Conservation (phyloP, 1,140 invertebrate species). For the Venturia canescens region DNA sequence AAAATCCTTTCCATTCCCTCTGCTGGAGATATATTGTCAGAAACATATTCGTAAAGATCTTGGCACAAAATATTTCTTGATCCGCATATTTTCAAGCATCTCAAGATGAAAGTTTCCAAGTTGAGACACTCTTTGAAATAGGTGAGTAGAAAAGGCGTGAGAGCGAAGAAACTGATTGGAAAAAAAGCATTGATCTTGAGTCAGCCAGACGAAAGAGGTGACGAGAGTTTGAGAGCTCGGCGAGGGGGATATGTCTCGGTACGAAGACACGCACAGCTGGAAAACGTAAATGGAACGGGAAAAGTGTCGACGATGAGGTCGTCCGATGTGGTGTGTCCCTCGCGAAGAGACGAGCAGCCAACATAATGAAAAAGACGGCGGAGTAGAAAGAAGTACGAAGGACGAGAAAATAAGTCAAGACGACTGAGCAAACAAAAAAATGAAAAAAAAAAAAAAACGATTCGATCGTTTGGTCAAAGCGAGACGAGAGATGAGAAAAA, state of each 20-base stretch:
- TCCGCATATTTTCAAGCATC: not conserved
- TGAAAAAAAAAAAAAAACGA: not conserved
- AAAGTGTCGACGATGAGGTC: not conserved
- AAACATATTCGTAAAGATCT: not conserved
- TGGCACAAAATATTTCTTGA: not conserved
- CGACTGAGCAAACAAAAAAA: not conserved
- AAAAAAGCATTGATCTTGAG: not conserved
- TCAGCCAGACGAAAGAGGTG: not conserved
- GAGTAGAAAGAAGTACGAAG: not conserved
- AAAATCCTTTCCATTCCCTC: no score
- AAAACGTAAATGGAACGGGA: not conserved
- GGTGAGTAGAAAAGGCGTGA: not conserved
- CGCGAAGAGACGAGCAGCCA: not conserved
- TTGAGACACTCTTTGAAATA: not conserved
- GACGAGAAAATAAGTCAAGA: slow-evolving; percentile 5
- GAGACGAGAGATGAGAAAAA: slow-evolving; percentile 11
- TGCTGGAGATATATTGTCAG: no score
- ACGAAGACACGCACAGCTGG: not conserved
- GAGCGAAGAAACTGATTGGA: not conserved
- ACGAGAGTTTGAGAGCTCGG: not conserved
- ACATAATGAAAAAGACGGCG: not conserved
- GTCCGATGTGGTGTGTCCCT: not conserved
- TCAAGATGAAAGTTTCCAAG: not conserved
- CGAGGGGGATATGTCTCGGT: not conserved
- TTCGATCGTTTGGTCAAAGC: not conserved